These are phyloP conservation scores for Flabesymbios commensalis DNA, from an alignment of 2,888 invertebrate species.

Conservation along the genomic window DNA sequence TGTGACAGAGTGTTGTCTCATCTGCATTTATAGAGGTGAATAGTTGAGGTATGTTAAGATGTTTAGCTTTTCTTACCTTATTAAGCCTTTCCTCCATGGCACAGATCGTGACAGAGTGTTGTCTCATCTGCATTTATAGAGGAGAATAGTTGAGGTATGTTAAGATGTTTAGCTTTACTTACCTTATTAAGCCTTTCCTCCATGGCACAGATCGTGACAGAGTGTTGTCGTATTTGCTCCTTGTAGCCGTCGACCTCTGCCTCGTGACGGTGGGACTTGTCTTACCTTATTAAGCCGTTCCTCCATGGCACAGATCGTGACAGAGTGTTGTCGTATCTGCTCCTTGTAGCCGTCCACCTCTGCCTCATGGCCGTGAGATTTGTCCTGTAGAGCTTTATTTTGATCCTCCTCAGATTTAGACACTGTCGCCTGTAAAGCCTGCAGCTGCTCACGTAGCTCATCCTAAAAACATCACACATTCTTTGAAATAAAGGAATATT, in stretches of 20 bases:
- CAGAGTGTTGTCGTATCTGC: constrained; percentile 58
- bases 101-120: constrained; percentile 60
- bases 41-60: no score
- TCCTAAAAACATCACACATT: constrained; percentile 21
- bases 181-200: constrained; percentile 48
- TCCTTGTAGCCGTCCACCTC: constrained; percentile 52
- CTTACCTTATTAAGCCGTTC: constrained; percentile 44
- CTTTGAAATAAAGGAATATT: no score
- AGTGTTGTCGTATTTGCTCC: constrained; percentile 59
- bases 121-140: constrained; percentile 56
- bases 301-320: constrained; percentile 60
- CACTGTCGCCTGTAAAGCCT: constrained; percentile 35
- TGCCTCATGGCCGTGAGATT: constrained; percentile 27
- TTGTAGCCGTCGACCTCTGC: constrained; percentile 47
- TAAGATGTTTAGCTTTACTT: no score
- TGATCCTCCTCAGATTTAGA: constrained; percentile 36
- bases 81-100: constrained; percentile 55
- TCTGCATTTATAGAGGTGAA: no score
- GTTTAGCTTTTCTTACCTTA: no score
- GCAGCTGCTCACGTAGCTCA: constrained; percentile 42
- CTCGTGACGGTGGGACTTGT: no score
- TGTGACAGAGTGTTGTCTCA: constrained; percentile 59
- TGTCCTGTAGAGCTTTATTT: constrained; percentile 2
- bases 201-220: constrained; percentile 60
- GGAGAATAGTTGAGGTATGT: no score